Conservation (phyloP, 1,140 invertebrate species). For the Drosophila setifemur region DNA sequence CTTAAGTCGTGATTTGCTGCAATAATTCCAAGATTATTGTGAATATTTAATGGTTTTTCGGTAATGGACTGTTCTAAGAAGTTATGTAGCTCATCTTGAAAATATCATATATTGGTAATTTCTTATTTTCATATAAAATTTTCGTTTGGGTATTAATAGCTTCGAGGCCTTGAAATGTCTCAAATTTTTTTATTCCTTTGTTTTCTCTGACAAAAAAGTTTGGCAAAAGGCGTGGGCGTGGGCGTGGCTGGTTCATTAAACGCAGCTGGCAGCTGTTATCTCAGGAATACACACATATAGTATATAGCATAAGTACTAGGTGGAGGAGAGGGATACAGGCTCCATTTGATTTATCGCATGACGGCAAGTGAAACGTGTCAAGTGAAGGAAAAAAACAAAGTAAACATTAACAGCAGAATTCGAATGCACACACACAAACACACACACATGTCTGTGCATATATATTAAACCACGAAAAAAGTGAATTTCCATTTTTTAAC, state of each 20-base stretch:
- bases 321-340: too few species aligned
- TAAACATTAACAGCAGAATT: constrained; percentile 68
- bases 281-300: constrained; percentile 25
- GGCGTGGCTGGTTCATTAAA: constrained; percentile 75
- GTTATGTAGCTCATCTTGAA: too few species aligned
- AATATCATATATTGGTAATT: too few species aligned
- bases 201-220: constrained; percentile 50
- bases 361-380: constrained; percentile 67
- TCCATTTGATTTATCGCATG: constrained; percentile 68
- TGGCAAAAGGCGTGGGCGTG: constrained; percentile 50
- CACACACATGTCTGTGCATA: constrained; percentile 14
- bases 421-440: constrained; percentile 41
- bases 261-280: constrained; percentile 73
- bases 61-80: too few species aligned
- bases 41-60: too few species aligned
- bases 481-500: constrained; percentile 18
- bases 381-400: constrained; percentile 56
- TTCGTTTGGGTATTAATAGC: background rate
- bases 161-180: background rate
- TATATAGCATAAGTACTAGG: too few species aligned
- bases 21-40: too few species aligned
- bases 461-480: constrained; percentile 31
- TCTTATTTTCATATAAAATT: too few species aligned
- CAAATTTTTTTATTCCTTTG: background rate
- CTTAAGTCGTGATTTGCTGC: too few species aligned